Base-by-base conservation (phyloP, 2,113 vertebrate species). In the Crypturellus undulatus region DNA sequence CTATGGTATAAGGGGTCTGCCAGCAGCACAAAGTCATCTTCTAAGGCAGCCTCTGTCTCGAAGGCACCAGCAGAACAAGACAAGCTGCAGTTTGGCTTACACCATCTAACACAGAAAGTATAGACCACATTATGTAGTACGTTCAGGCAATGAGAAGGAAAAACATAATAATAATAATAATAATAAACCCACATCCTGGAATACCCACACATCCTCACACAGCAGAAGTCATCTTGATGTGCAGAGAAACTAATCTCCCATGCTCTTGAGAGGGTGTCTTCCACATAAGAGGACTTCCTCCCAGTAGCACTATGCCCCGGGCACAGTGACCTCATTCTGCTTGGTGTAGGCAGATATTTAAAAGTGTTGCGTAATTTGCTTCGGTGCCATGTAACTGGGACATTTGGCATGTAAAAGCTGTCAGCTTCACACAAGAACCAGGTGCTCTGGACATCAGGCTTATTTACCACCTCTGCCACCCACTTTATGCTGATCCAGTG, bases 401-500 rank as follows among this genome's bases (percentile, higher is more conserved):
- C 81, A 52, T 12, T 10, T 62, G 49, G 60, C 73, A 58, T 0
- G 0, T 22, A 11, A 0, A 11, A 89, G 19, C 64, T 65, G 28
- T 26, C 25, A 87, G 64, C 64, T 69, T 11, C 19, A 42, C 0
- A 2, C 30, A 70, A 87, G 22, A 36, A 62, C 52, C 45, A 9
- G 69, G 19, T 5, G 13, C 54, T 77, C 38, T 0, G 47, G 76
- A 43, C 52, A 95, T 28, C 25, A 73, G 8, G 22, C 19, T 82
- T 67, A 62, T 43, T 12, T 30, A 20, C 67, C 26, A 79, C 28
- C 32, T 56, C 51, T 82, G 62, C 10, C 70, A 82, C 9, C 9
- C 10, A 16, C 10, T 40, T 1, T 62, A 62, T 54, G 52, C 7
- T 51, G 51, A 76, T 12, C 18, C 38, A 64, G 52, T 1, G 70